phyloP scores from a whole-genome alignment of 92 coral and sea anemone species.

The Umimayanthus chanpuru region DNA sequence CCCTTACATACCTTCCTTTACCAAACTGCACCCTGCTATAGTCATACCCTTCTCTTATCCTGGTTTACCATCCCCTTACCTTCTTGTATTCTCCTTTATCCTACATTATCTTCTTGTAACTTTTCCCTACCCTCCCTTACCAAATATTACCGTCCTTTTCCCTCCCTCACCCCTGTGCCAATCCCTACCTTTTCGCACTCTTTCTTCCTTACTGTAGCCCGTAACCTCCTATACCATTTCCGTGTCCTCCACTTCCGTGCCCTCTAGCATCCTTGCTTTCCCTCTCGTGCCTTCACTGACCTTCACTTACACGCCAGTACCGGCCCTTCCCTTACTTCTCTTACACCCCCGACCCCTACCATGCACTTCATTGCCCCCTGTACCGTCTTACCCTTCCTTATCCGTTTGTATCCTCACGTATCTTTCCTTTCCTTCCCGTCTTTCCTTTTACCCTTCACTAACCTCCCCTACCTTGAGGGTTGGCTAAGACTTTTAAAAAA shows the following conservation, averaged over 20 bases:
- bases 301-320: too few species aligned
- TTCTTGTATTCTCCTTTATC: too few species aligned
- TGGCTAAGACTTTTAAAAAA: neutral
- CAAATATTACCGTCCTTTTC: neutral
- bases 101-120: neutral
- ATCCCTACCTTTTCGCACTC: neutral
- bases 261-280: neutral
- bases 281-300: neutral
- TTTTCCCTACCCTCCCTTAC: neutral
- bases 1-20: too few species aligned
- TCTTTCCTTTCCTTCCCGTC: neutral
- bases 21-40: too few species aligned
- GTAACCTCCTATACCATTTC: slow-evolving; percentile 3
- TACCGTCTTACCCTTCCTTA: too few species aligned
- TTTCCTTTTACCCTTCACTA: too few species aligned
- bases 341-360: neutral
- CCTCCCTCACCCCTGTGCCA: neutral
- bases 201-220: slow-evolving; percentile 26
- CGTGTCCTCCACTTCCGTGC: neutral
- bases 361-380: neutral
- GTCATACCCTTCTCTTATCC: too few species aligned
- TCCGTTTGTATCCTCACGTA: too few species aligned
- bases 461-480: neutral
- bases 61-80: too few species aligned
- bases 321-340: slow-evolving; percentile 15